Evolutionary conservation across 92 coral and sea anemone species (phyloP), one percentile per base, ranked within the genome.

Genomic region (Chrysogorgia sp.): DNA sequence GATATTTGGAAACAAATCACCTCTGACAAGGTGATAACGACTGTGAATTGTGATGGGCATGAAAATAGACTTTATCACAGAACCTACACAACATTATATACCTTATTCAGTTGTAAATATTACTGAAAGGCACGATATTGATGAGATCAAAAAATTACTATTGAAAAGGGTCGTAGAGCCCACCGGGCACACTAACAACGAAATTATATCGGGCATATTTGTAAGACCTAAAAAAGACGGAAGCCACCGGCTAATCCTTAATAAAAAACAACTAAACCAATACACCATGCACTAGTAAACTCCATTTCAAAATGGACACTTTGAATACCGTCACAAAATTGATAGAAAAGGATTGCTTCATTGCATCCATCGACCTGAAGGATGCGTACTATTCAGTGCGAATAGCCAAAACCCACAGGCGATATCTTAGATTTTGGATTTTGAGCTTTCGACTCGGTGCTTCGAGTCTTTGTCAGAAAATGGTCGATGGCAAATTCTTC

Each of bases 331-430:
- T 30, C 14, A 22, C 34, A 3, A 4, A 59, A 59, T 33, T 59
- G 20, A 59, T 59, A 19, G 30, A 59, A 30, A 59, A 59, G 28
- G 30, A 59, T 59, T 59, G 66, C 28, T 59, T 4, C 66, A 64
- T 64, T 43, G 87, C 83, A 29, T 63, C 87, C 22, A 63, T 83
- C 53, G 71, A 76, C 43, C 69, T 83, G 10, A 77, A 66, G 60
- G 87, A 76, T 76, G 77, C 83, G 23, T 83, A 66, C 33, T 79
- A 79, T 52, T 47, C 62, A 28, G 77, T 79, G n/a, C 77, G 72
- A 34, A 65, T 76, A 65, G 63, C 77, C n/a, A 43, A 25, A 29
- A 68, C 69, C 34, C 78, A 64, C 70, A 35, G 83, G 29, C 76
- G 76, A 83, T 76, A 63, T 25, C 72, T 65, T 6, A 40, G 56